Evolutionary conservation across 2,113 vertebrate species (phyloP).

Genomic region (Cynopterus brachyotis): DNA sequence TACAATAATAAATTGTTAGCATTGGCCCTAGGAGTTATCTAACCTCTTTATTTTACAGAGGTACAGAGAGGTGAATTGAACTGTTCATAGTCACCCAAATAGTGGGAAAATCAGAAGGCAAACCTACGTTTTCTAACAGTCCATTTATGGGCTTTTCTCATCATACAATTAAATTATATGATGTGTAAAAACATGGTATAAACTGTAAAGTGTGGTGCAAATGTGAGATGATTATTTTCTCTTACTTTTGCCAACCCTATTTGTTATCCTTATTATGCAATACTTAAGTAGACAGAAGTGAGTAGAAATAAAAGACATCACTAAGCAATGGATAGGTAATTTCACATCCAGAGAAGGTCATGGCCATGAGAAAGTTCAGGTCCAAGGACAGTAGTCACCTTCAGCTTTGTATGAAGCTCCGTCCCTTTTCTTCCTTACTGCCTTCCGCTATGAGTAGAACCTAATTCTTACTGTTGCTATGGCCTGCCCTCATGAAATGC

Average conservation of each 20-base stretch:
- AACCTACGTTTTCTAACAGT: not conserved
- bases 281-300: not conserved
- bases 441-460: not conserved
- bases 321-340: not conserved
- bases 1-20: not conserved
- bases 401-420: not conserved
- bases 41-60: not conserved
- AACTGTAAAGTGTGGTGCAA: not conserved
- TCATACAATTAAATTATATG: not conserved
- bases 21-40: not conserved
- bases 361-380: not conserved
- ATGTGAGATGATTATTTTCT: not conserved
- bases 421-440: not conserved
- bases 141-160: not conserved
- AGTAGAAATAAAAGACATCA: not conserved
- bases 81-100: not conserved
- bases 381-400: not conserved
- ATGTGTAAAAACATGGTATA: not conserved
- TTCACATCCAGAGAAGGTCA: not conserved
- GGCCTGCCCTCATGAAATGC: not conserved
- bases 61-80: not conserved
- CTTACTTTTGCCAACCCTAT: not conserved
- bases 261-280: not conserved
- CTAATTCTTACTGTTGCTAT: not conserved
- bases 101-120: not conserved